These are phyloP conservation scores for Catonia carolina DNA, from an alignment of 2,888 invertebrate genomes.

Conservation along the genomic window DNA sequence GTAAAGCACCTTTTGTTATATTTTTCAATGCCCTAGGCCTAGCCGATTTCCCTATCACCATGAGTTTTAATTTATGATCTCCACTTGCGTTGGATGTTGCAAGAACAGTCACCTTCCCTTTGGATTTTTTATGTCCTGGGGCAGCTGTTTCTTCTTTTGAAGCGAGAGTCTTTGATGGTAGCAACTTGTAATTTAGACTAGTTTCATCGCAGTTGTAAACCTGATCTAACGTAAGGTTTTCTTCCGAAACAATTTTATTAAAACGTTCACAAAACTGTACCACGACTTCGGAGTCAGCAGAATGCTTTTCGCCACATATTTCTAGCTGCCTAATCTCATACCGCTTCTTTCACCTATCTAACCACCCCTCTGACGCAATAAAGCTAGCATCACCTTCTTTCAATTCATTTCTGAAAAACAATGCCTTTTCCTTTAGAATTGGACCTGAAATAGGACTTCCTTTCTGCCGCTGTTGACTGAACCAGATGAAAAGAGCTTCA, in stretches of 20 bases:
- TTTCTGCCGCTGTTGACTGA: background rate
- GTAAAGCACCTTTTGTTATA: conserved; percentile 25
- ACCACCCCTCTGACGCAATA: conserved; percentile 16
- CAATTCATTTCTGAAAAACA: conserved; percentile 8
- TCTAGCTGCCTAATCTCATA: conserved; percentile 14
- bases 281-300: conserved; percentile 15
- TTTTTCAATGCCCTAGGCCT: conserved; percentile 36
- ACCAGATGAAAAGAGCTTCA: conserved; percentile 17
- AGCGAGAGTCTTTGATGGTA: conserved; percentile 21
- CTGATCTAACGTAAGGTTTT: conserved; percentile 13
- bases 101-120: conserved; percentile 35
- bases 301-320: conserved; percentile 17
- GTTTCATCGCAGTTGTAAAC: conserved; percentile 24
- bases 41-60: conserved; percentile 36
- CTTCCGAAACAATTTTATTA: conserved; percentile 10
- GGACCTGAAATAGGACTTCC: conserved; percentile 14
- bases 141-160: conserved; percentile 28
- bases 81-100: conserved; percentile 36
- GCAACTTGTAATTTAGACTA: conserved; percentile 24
- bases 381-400: conserved; percentile 18
- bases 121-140: conserved; percentile 32
- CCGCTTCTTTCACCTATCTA: conserved; percentile 21
- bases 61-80: conserved; percentile 33
- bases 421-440: conserved; percentile 12
- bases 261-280: conserved; percentile 7